These are phyloP conservation scores for Pycnonotus jocosus DNA, from an alignment of 2,113 vertebrate species.

Conservation along the genomic window DNA sequence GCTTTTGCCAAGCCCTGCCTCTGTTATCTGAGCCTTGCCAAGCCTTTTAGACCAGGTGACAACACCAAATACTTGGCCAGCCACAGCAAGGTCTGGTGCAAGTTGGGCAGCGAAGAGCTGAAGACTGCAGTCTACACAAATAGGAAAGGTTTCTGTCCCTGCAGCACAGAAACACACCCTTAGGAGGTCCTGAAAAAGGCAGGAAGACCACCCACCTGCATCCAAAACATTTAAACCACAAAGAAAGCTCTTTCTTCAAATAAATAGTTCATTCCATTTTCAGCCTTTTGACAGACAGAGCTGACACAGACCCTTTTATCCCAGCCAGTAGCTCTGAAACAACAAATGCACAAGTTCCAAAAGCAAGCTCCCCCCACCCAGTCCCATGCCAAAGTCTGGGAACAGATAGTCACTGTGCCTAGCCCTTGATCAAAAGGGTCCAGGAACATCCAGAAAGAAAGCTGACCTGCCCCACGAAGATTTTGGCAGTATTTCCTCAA, in stretches of 20 bases:
- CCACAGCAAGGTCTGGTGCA: background rate
- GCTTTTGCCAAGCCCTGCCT: rapidly evolving
- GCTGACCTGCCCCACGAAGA: background rate
- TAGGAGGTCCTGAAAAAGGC: background rate
- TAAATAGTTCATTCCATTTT: background rate
- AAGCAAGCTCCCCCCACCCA: background rate
- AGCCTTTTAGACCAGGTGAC: background rate
- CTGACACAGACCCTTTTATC: background rate
- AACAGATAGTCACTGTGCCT: background rate
- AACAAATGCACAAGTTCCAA: background rate
- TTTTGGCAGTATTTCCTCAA: background rate
- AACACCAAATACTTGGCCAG: background rate
- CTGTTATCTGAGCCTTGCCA: background rate
- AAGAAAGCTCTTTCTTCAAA: background rate
- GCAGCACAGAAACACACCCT: background rate
- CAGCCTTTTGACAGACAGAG: background rate
- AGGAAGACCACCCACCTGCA: background rate
- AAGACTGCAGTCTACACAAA: background rate
- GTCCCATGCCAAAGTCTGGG: background rate
- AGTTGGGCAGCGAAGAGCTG: background rate
- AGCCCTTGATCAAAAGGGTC: background rate
- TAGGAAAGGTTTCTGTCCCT: background rate
- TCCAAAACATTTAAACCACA: background rate
- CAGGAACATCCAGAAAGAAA: background rate
- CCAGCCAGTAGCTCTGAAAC: background rate